Base-by-base conservation (phyloP, 2,888 invertebrate genomes). In the Mechanitis mazaeus region DNA sequence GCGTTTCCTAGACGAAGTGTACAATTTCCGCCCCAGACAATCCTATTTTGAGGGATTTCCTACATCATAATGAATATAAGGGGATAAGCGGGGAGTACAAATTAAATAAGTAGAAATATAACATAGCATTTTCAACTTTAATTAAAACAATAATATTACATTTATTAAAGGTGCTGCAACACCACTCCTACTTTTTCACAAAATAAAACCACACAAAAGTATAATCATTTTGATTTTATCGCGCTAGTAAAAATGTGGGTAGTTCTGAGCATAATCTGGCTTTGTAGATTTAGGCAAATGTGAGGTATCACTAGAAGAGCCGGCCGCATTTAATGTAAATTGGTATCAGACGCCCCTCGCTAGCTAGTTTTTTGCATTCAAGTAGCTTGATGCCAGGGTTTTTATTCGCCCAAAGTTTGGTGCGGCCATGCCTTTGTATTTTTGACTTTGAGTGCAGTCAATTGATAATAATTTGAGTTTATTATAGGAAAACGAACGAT, bases 271-370 rank as follows among this genome's bases (percentile, higher is more conserved):
- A 75, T 71, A 71, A 71, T 69, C 71, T 62, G 67, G 66, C 66
- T 72, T 68, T 70, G 69, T 68, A 69, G 73, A 76, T 75, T 73
- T 72, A 68, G 68, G 72, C 72, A 73, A 82, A 78, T 84, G 80
- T 81, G 79, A 84, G 80, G 81, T 86, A 85, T 85, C 83, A 83
- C 82, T 80, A 75, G 79, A 75, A 75, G 78, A 74, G 79, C 78
- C 78, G 75, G 79, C 87, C 86, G 86, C 87, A 83, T 86, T 87
- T 86, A 86, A 88, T 87, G 87, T 83, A 87, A 88, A 87, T 88
- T 83, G 83, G 79, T 80, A 80, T 79, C 80, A 81, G 76, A 72
- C 76, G 66, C 76, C 75, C 75, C 72, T 74, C 76, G 70, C 74
- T 78, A 79, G 81, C 79, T 76, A 77, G 79, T 83, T 87, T 85